phyloP scores from a whole-genome alignment of 2,113 vertebrate species.

The Herpailurus yagouaroundi region DNA sequence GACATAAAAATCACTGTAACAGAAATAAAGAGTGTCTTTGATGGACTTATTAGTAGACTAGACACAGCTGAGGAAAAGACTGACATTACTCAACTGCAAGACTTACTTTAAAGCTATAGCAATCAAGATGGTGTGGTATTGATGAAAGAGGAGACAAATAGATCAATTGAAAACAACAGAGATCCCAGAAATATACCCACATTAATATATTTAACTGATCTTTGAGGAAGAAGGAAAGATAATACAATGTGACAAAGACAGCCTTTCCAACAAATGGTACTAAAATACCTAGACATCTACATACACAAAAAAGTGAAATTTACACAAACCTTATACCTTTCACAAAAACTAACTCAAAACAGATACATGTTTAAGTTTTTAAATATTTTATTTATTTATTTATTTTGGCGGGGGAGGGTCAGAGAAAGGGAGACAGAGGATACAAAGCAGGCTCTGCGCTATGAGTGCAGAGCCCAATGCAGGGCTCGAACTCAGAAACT shows the following conservation, averaged over 20 bases:
- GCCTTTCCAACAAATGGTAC: background rate
- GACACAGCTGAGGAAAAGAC: background rate
- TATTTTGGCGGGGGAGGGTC: rapidly evolving
- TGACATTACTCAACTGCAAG: background rate
- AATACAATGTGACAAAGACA: background rate
- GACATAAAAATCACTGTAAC: background rate
- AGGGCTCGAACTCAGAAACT: too few relatives aligned
- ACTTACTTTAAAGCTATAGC: background rate
- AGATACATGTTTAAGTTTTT: background rate
- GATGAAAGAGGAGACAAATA: background rate
- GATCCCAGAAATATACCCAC: background rate
- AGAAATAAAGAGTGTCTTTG: background rate
- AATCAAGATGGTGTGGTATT: background rate
- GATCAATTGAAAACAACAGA: background rate
- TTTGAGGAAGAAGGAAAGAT: background rate
- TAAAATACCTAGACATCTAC: background rate
- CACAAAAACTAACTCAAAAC: background rate
- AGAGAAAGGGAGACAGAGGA: too few relatives aligned
- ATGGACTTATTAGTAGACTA: background rate
- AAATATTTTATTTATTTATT: too few relatives aligned
- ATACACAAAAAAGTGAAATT: background rate
- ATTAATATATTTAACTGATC: background rate
- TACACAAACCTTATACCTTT: background rate
- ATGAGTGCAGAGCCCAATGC: too few relatives aligned
- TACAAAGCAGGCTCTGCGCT: too few relatives aligned